These are phyloP conservation scores for Uropsilus gracilis DNA, from an alignment of 2,113 vertebrate genomes.

Conservation along the genomic window DNA sequence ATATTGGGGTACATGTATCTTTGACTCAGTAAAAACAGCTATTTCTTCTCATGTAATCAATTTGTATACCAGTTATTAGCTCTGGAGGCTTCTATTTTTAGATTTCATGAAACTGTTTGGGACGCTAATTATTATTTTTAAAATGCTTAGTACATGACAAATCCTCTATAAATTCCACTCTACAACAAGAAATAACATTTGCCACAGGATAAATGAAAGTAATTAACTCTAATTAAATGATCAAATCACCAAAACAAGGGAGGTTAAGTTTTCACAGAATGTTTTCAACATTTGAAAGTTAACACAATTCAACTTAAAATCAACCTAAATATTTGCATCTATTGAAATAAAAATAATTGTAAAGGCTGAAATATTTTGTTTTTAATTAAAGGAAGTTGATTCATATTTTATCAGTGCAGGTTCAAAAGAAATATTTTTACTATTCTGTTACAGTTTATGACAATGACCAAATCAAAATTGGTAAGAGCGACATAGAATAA, in stretches of 20 bases:
- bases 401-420: background rate
- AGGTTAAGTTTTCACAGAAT: background rate
- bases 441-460: background rate
- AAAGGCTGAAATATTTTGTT: background rate
- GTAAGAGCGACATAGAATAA: background rate
- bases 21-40: constrained; percentile 27
- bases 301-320: background rate
- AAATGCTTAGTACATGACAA: background rate
- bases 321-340: background rate
- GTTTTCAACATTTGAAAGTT: background rate
- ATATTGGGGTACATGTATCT: background rate
- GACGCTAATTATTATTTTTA: background rate
- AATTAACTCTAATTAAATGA: constrained; percentile 13
- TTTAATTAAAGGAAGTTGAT: background rate
- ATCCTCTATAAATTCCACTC: background rate
- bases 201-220: background rate
- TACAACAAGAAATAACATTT: background rate
- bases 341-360: background rate
- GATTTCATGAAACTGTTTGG: background rate
- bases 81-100: background rate
- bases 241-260: background rate
- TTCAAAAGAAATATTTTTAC: background rate
- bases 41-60: background rate
- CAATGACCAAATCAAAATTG: background rate
- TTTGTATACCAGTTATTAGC: background rate